Evolutionary conservation across 2,888 invertebrate genomes (phyloP), one percentile per base, ranked within the genome.

Genomic region (Gastrophysa polygoni): DNA sequence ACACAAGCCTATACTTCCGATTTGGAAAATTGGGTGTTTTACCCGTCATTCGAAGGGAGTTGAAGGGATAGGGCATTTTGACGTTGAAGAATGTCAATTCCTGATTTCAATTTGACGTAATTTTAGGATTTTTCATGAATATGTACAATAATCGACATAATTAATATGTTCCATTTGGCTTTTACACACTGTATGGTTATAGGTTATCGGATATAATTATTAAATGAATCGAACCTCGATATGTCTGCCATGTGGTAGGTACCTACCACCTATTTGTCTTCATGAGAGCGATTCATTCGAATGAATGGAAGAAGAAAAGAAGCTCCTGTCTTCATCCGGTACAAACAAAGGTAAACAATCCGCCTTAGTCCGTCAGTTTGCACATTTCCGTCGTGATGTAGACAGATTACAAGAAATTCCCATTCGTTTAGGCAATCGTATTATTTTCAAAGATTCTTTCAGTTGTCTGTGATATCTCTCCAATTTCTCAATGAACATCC

Each of bases 291-390:
- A 54, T 28, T 24, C 18, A 21, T 18, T 18, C n/a, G 14, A 47
- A 47, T 56, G 47, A 47, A 47, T 29, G n/a, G 52, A 51, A 60
- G 59, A 67, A 60, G 64, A 68, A 69, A 66, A 71, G 68, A 64
- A 59, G 67, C 68, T 68, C 64, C 67, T 62, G 54, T 21, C 61
- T 60, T 68, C 73, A 74, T 75, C 75, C 75, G 73, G 73, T 67
- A 66, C 59, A 55, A 62, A 71, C 71, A 67, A 71, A 58, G 49
- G 60, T 65, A 65, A 64, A 64, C 60, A 68, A 63, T 67, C 58
- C 64, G 47, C 65, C 68, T 51, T 57, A 57, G 59, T 63, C 59
- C 61, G 62, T 59, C 63, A 59, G 68, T 65, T 68, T 68, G 65
- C 63, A 63, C 61, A 65, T 68, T 68, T 68, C 68, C 65, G 65